These are phyloP conservation scores for Zaprionus davidi DNA, from an alignment of 1,140 invertebrate genomes.

Conservation along the genomic window DNA sequence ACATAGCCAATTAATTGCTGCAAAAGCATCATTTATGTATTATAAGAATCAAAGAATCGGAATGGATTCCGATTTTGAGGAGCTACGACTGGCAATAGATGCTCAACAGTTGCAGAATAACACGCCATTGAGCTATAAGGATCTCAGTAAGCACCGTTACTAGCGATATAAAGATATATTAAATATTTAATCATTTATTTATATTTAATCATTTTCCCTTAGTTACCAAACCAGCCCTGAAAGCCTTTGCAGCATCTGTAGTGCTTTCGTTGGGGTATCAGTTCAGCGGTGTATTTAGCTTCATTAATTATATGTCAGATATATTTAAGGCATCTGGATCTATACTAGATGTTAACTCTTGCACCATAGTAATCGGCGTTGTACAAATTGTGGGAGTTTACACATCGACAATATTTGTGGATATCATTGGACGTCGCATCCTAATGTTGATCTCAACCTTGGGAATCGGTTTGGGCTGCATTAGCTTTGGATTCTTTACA, in stretches of 20 bases:
- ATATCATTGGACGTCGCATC: conserved; percentile 73
- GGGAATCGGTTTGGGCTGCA: conserved; percentile 66
- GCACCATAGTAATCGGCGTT: conserved; percentile 90
- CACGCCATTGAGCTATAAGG: conserved; percentile 45
- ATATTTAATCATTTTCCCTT: neutral
- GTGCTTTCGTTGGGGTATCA: conserved; percentile 79
- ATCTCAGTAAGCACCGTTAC: conserved; percentile 58
- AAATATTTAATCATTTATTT: neutral
- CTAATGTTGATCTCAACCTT: conserved; percentile 78
- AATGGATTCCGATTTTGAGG: conserved; percentile 37
- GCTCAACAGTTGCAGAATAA: conserved; percentile 38
- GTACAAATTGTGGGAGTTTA: conserved; percentile 75
- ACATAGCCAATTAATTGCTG: conserved; percentile 86
- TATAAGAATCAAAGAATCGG: conserved; percentile 54
- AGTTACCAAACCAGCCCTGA: conserved; percentile 62
- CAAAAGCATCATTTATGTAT: conserved; percentile 86
- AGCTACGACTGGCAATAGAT: conserved; percentile 47
- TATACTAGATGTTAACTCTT: conserved; percentile 86
- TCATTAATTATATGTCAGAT: conserved; percentile 86
- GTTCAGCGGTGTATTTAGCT: conserved; percentile 85
- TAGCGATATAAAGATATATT: too few relatives aligned
- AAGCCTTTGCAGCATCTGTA: conserved; percentile 49
- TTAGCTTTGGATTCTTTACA: conserved; percentile 69
- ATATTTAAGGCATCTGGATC: conserved; percentile 89
- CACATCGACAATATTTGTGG: conserved; percentile 74